A percentile compares a stretch with the other conserved stretches of the same genome.
Conservation (phyloP, 2,888 invertebrate species). For the Ceraclea dissimilis region DNA sequence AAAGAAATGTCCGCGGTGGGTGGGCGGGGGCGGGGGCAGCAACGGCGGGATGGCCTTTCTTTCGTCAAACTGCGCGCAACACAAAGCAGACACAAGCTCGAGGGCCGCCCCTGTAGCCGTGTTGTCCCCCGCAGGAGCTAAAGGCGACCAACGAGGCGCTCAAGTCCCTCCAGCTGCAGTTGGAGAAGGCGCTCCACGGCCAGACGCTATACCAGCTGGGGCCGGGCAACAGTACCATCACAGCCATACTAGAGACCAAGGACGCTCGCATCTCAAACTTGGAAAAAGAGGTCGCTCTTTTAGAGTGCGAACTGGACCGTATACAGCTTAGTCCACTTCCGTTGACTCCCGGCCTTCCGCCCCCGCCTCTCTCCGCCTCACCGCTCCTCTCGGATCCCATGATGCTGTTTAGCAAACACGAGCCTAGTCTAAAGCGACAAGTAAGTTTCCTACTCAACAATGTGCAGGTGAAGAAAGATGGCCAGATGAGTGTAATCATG, state of each 20-base stretch:
- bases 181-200: conserved; percentile 60
- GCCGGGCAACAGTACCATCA: conserved; percentile 58
- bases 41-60: conserved; percentile 19
- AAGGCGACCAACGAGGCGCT: conserved; percentile 77
- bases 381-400: conserved; percentile 37
- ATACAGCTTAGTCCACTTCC: conserved; percentile 34
- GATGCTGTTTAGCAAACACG: conserved; percentile 34
- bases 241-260: conserved; percentile 76
- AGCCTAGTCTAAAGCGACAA: conserved; percentile 69
- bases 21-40: conserved; percentile 21
- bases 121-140: conserved; percentile 57
- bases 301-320: conserved; percentile 67
- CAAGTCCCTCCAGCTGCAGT: conserved; percentile 72
- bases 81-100: conserved; percentile 3
- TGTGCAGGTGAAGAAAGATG: conserved; percentile 70
- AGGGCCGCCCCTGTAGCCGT: conserved; percentile 7
- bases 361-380: conserved; percentile 40
- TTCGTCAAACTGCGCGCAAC: conserved; percentile 20
- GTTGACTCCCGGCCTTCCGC: conserved; percentile 34
- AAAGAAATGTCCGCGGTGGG: conserved; percentile 27
- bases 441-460: conserved; percentile 80
- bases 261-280: conserved; percentile 80
- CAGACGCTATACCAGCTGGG: conserved; percentile 51
- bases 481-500: conserved; percentile 40
- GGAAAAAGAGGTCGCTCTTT: conserved; percentile 74